Evolutionary conservation across 2,113 vertebrate species (phyloP).

Genomic region (Pedionomus torquatus): DNA sequence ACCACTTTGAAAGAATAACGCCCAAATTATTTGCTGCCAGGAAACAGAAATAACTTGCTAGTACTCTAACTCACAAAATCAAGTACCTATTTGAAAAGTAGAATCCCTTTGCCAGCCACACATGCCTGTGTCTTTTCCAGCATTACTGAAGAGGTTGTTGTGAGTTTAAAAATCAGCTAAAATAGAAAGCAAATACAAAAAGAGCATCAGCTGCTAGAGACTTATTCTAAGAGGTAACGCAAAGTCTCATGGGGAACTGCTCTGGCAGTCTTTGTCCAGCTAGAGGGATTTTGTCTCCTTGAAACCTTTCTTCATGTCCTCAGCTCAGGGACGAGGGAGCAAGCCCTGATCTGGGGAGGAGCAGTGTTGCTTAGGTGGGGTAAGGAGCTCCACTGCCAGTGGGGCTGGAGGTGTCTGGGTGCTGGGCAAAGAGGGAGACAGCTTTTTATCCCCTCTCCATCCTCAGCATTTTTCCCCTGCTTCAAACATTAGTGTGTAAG

Average conservation of each 20-base stretch:
- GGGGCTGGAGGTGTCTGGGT: background rate
- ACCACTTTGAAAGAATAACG: background rate
- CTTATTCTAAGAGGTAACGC: background rate
- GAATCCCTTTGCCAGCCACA: background rate
- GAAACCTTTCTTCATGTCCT: background rate
- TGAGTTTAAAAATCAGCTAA: background rate
- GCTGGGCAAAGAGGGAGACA: background rate
- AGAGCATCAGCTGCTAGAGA: background rate
- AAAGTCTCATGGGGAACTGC: background rate
- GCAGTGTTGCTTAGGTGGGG: accelerated
- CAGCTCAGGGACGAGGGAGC: background rate
- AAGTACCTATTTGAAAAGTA: background rate
- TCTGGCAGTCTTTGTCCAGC: background rate
- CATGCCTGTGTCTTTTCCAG: background rate
- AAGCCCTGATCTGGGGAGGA: background rate
- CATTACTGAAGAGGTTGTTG: background rate
- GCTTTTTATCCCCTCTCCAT: background rate
- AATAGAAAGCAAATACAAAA: background rate
- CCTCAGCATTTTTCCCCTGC: background rate
- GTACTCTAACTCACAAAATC: background rate
- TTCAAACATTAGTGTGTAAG: accelerated
- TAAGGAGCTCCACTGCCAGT: background rate
- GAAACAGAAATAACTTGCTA: background rate
- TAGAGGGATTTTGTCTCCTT: background rate
- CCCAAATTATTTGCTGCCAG: background rate